Evolutionary conservation across 2,888 invertebrate species (phyloP).

Genomic region (Spodoptera littoralis): DNA sequence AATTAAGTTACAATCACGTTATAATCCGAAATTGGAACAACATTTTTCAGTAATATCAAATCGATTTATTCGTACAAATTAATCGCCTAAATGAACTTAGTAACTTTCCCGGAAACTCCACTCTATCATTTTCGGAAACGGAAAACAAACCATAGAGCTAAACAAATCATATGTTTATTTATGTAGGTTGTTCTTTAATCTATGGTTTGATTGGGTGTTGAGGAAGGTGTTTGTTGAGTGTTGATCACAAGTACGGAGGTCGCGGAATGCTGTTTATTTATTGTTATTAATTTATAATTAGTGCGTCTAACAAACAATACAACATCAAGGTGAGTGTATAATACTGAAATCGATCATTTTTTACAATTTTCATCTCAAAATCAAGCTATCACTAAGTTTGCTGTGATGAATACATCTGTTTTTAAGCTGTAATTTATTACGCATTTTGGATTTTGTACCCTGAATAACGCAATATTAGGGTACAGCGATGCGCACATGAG

Average conservation of each 20-base stretch:
- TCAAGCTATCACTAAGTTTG: constrained; percentile 42
- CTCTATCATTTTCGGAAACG: constrained; percentile 63
- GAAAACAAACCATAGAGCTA: constrained; percentile 63
- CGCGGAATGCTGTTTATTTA: constrained; percentile 87
- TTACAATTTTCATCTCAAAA: constrained; percentile 30
- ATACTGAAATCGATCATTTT: constrained; percentile 20
- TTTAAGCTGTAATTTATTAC: constrained; percentile 67
- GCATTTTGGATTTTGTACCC: constrained; percentile 75
- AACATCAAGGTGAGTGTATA: constrained; percentile 73
- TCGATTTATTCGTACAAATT: neutral
- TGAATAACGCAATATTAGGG: constrained; percentile 55
- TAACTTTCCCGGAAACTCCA: neutral
- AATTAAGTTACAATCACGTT: too few relatives aligned
- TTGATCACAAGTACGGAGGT: constrained; percentile 79
- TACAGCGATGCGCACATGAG: constrained; percentile 60
- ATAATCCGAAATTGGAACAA: too few relatives aligned
- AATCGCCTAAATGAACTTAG: constrained; percentile 26
- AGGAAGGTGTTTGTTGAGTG: constrained; percentile 81
- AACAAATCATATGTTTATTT: constrained; percentile 86
- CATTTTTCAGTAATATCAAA: too few relatives aligned
- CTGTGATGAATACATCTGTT: constrained; percentile 66
- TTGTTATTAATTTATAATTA: constrained; percentile 81
- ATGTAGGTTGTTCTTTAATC: constrained; percentile 83
- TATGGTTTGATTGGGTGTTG: constrained; percentile 85
- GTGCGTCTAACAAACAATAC: constrained; percentile 74